A percentile compares a stretch with the other conserved stretches of the same genome.
phyloP scores from a whole-genome alignment of 2,797 vertebrate species.

The Thripadectes ignobilis region DNA sequence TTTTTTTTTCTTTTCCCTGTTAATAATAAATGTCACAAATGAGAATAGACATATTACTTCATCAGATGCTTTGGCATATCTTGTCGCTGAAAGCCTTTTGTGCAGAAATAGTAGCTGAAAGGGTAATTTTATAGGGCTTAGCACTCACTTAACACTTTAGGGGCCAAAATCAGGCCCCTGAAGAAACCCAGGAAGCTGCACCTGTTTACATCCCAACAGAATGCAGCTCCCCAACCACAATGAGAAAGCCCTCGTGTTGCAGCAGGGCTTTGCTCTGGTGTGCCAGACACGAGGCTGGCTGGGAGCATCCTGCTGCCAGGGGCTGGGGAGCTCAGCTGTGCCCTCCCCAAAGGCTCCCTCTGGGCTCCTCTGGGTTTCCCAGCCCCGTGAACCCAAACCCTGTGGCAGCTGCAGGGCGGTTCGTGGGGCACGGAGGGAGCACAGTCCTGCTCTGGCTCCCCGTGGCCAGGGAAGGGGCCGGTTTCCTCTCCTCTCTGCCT shows the following conservation, averaged over 20 bases:
- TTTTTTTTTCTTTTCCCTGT: not conserved
- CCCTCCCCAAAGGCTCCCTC: not conserved
- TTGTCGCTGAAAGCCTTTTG: constrained; percentile 17
- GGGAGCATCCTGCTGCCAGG: not conserved
- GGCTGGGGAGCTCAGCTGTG: not conserved
- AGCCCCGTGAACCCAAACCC: fast-evolving
- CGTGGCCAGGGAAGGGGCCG: not conserved
- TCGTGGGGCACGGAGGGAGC: not conserved
- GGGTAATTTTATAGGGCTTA: constrained; percentile 61
- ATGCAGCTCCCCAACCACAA: not conserved
- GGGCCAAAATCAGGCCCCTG: not conserved
- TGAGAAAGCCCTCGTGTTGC: not conserved
- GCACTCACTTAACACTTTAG: constrained; percentile 64
- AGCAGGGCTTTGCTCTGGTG: not conserved
- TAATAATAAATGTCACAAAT: constrained; percentile 68
- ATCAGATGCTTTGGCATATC: constrained; percentile 45
- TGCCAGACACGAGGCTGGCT: not conserved
- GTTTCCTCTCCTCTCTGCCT: not conserved
- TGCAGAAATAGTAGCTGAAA: constrained; percentile 45
- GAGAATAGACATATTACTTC: constrained; percentile 41
- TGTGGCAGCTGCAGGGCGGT: fast-evolving
- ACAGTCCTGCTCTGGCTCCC: not conserved
- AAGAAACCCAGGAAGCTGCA: constrained; percentile 3
- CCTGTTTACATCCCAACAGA: constrained; percentile 15
- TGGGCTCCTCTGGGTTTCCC: not conserved